Evolutionary conservation across 1,140 invertebrate species (phyloP).

Genomic region (Drosophila yakuba): DNA sequence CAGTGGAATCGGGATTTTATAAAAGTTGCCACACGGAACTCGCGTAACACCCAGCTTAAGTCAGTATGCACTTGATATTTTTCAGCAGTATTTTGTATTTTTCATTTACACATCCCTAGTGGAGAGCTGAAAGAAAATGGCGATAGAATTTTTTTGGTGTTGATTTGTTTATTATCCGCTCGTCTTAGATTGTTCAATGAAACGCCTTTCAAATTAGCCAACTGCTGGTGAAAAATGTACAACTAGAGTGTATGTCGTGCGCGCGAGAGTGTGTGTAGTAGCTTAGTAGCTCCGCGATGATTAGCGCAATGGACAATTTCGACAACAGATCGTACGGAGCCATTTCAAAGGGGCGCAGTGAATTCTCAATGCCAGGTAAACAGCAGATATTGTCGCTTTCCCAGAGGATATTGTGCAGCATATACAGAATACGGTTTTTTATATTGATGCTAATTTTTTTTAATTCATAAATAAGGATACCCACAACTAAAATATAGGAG

Average conservation of each 20-base stretch:
- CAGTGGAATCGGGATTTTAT: not conserved
- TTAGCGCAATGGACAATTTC: conserved; percentile 82
- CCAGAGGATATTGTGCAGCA: not conserved
- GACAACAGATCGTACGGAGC: conserved; percentile 82
- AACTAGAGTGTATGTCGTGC: conserved; percentile 45
- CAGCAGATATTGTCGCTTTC: not conserved
- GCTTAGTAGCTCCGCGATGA: conserved; percentile 67
- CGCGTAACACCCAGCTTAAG: not conserved
- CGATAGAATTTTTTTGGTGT: conserved; percentile 57
- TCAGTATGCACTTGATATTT: conserved; percentile 3
- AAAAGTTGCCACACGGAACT: not conserved
- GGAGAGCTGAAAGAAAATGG: conserved; percentile 53
- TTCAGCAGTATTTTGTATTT: not conserved
- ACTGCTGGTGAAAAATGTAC: conserved; percentile 45
- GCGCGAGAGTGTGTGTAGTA: conserved; percentile 40
- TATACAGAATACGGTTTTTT: no score
- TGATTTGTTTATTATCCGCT: conserved; percentile 56
- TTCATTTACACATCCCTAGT: conserved; percentile 33
- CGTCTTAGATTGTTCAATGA: conserved; percentile 64
- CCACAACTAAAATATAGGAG: conserved; percentile 26
- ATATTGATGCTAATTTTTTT: no score
- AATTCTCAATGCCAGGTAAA: conserved; percentile 84
- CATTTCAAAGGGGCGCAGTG: conserved; percentile 81
- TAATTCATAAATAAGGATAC: not conserved
- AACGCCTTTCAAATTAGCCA: conserved; percentile 42